A percentile compares a stretch with the other conserved stretches of the same genome.
phyloP scores from a whole-genome alignment of 1,140 invertebrate genomes.

The Dendrolimus punctatus region DNA sequence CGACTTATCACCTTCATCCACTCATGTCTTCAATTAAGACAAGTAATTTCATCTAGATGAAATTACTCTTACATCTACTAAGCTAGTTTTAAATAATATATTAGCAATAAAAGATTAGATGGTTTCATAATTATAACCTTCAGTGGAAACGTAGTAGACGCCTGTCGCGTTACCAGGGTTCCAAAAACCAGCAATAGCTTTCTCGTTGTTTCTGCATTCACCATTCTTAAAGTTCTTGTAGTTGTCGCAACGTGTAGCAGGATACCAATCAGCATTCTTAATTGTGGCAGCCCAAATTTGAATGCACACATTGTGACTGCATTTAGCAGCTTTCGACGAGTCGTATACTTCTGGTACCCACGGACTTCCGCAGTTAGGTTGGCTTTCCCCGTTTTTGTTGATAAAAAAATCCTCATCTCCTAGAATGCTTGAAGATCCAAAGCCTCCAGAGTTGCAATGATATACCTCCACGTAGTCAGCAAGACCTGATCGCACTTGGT shows the following conservation, averaged over 20 bases:
- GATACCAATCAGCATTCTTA: constrained; percentile 41
- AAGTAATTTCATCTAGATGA: too few relatives aligned
- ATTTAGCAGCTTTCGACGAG: constrained; percentile 64
- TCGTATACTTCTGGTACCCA: constrained; percentile 55
- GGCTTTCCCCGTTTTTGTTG: constrained; percentile 76
- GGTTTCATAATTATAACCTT: constrained; percentile 26
- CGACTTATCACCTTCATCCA: too few relatives aligned
- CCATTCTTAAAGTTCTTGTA: constrained; percentile 50
- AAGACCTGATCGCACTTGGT: constrained; percentile 17
- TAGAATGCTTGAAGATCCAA: constrained; percentile 75
- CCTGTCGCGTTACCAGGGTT: constrained; percentile 56
- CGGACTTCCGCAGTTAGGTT: constrained; percentile 70
- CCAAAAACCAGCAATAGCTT: constrained; percentile 57
- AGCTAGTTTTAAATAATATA: too few relatives aligned
- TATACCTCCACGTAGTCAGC: constrained; percentile 22
- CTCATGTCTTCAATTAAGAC: too few relatives aligned
- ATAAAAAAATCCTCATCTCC: constrained; percentile 88
- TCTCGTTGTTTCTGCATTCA: constrained; percentile 36
- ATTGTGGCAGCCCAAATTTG: constrained; percentile 77
- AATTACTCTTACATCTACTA: too few relatives aligned
- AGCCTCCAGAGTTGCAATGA: constrained; percentile 47
- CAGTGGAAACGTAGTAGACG: constrained; percentile 50
- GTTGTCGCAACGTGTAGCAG: constrained; percentile 47
- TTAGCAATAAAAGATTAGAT: too few relatives aligned
- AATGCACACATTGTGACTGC: constrained; percentile 77